phyloP scores from a whole-genome alignment of 2,888 invertebrate genomes.

The Caenorhabditis imperialis region DNA sequence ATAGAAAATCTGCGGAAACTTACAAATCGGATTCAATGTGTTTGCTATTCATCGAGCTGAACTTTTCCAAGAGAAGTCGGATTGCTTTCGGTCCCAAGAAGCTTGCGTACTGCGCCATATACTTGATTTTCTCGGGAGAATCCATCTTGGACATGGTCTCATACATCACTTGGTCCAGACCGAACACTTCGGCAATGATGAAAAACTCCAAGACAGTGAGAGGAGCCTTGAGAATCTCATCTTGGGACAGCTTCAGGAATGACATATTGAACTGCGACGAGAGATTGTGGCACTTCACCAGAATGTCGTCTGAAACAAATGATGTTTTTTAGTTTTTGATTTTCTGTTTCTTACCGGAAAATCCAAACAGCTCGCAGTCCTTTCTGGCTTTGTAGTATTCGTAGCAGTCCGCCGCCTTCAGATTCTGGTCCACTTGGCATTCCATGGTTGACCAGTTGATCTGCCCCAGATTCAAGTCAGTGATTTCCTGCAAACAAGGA shows the following conservation, averaged over 20 bases:
- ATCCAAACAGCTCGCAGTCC: too few relatives aligned
- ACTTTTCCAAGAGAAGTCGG: neutral
- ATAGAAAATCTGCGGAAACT: too few relatives aligned
- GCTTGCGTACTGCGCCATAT: neutral
- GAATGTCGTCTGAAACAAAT: neutral
- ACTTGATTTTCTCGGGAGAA: neutral
- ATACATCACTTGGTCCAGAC: neutral
- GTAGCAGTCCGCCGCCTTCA: too few relatives aligned
- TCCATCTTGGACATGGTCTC: too few relatives aligned
- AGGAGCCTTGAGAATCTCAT: neutral
- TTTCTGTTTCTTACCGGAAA: too few relatives aligned
- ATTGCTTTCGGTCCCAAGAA: neutral
- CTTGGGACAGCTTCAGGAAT: neutral
- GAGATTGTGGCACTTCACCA: neutral
- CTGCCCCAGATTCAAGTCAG: too few relatives aligned
- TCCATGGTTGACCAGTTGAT: too few relatives aligned
- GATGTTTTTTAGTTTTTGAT: neutral
- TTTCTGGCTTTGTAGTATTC: too few relatives aligned
- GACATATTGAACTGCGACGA: neutral
- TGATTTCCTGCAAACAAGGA: too few relatives aligned
- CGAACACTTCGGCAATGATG: conserved; percentile 1
- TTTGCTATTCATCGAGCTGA: neutral
- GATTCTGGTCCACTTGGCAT: too few relatives aligned
- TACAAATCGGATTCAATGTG: too few relatives aligned
- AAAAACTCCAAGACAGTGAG: neutral